A percentile compares a stretch with the other conserved stretches of the same genome.
phyloP scores from a whole-genome alignment of 2,888 invertebrate genomes.

The Drosophila macrospina region DNA sequence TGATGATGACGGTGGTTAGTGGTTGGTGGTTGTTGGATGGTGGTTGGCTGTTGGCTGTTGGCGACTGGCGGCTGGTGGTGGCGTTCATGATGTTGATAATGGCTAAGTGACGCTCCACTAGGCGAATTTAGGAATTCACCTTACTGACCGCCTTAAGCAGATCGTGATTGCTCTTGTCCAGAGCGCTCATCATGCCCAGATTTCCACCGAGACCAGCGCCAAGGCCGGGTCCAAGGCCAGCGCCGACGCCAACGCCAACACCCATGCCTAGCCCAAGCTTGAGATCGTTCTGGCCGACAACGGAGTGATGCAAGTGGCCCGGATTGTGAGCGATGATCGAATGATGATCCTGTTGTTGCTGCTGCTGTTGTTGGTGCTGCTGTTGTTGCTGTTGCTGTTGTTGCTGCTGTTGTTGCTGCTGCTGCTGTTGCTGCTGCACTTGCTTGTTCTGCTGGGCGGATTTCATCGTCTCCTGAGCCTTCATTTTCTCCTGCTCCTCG shows the following conservation, averaged over 20 bases:
- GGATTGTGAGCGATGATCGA: slow-evolving; percentile 85
- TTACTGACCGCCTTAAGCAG: slow-evolving; percentile 86
- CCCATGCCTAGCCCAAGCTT: slow-evolving; percentile 85
- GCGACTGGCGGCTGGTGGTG: slow-evolving; percentile 6
- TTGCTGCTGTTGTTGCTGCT: slow-evolving; percentile 82
- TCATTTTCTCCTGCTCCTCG: slow-evolving; percentile 96
- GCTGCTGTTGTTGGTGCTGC: slow-evolving; percentile 82
- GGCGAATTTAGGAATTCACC: slow-evolving; percentile 85
- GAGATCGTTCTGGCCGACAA: slow-evolving; percentile 85
- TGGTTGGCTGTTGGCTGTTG: slow-evolving; percentile 11
- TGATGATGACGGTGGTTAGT: slow-evolving; percentile 30
- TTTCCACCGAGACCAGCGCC: slow-evolving; percentile 84
- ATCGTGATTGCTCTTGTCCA: slow-evolving; percentile 85
- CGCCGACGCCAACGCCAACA: slow-evolving; percentile 72
- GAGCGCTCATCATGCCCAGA: slow-evolving; percentile 86
- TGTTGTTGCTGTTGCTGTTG: slow-evolving; percentile 81
- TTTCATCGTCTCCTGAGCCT: slow-evolving; percentile 95
- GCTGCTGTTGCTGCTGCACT: slow-evolving; percentile 83
- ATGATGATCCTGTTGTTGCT: slow-evolving; percentile 83
- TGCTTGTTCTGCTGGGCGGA: slow-evolving; percentile 92
- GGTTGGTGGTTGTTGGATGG: slow-evolving; percentile 41
- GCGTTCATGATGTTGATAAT: slow-evolving; percentile 8
- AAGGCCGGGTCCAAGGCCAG: slow-evolving; percentile 81
- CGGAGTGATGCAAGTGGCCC: slow-evolving; percentile 85
- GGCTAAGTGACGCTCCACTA: slow-evolving; percentile 17